A percentile compares a stretch with the other conserved stretches of the same genome.
Conservation (phyloP, 2,113 vertebrate genomes). For the Pandion haliaetus region DNA sequence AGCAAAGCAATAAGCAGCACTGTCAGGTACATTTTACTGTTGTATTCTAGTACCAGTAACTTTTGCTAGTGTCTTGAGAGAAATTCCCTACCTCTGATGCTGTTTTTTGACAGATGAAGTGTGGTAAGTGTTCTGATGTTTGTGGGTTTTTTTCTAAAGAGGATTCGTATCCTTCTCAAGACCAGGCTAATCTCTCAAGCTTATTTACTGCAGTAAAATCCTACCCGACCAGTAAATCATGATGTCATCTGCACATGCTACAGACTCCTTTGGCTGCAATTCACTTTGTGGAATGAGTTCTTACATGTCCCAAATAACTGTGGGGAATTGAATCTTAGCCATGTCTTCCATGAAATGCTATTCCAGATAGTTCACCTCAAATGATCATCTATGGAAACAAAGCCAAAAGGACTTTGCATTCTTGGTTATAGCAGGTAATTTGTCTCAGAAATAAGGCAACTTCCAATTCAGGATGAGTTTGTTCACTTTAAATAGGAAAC, state of each 20-base stretch:
- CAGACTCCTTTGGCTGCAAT: background rate
- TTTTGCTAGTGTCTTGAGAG: background rate
- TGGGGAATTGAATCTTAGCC: background rate
- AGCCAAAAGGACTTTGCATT: background rate
- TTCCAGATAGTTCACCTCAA: background rate
- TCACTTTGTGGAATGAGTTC: background rate
- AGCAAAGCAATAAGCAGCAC: background rate
- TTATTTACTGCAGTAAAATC: background rate
- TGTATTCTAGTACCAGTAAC: background rate
- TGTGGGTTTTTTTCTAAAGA: background rate
- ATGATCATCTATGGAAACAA: background rate
- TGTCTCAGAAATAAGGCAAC: background rate
- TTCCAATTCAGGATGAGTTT: background rate
- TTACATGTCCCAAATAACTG: accelerated
- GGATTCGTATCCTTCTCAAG: background rate
- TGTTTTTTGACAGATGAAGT: background rate
- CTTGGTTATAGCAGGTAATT: background rate
- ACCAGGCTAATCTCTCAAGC: background rate
- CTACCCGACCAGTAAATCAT: background rate
- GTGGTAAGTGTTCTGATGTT: background rate
- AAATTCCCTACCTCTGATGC: background rate
- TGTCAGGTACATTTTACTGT: background rate
- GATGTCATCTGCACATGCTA: background rate
- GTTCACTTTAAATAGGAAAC: background rate
- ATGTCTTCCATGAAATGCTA: background rate